phyloP scores from a whole-genome alignment of 1,140 invertebrate genomes.

The Melipona quadrifasciata region DNA sequence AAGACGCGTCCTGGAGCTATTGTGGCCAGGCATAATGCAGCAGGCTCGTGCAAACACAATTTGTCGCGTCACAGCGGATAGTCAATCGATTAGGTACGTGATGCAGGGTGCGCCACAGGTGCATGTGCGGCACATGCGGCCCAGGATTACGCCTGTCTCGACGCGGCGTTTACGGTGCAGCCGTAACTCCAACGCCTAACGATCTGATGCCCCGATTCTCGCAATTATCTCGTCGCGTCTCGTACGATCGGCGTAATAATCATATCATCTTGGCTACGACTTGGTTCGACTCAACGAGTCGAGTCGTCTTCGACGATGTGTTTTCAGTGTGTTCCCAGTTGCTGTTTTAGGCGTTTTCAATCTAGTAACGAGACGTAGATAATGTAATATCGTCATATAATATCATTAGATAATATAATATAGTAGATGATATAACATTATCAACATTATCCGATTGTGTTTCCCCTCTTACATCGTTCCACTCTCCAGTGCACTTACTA shows the following conservation, averaged over 20 bases:
- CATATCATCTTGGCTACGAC: background rate
- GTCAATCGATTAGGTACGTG: conserved; percentile 72
- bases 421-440: no score
- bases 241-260: background rate
- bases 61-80: conserved; percentile 75
- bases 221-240: conserved; percentile 31
- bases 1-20: conserved; percentile 24
- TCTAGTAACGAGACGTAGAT: no score
- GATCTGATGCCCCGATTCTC: conserved; percentile 26
- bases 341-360: no score
- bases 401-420: no score
- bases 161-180: conserved; percentile 13
- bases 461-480: no score
- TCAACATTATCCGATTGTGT: no score
- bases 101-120: conserved; percentile 67
- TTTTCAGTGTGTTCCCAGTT: background rate
- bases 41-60: conserved; percentile 69
- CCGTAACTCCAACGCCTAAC: conserved; percentile 52
- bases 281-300: background rate
- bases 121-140: conserved; percentile 53
- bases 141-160: conserved; percentile 58
- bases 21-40: conserved; percentile 56
- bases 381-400: no score
- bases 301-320: no score
- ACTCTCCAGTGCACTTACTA: no score